A percentile compares a stretch with the other conserved stretches of the same genome.
phyloP scores from a whole-genome alignment of 2,113 vertebrate genomes.

The Otolemur garnettii region DNA sequence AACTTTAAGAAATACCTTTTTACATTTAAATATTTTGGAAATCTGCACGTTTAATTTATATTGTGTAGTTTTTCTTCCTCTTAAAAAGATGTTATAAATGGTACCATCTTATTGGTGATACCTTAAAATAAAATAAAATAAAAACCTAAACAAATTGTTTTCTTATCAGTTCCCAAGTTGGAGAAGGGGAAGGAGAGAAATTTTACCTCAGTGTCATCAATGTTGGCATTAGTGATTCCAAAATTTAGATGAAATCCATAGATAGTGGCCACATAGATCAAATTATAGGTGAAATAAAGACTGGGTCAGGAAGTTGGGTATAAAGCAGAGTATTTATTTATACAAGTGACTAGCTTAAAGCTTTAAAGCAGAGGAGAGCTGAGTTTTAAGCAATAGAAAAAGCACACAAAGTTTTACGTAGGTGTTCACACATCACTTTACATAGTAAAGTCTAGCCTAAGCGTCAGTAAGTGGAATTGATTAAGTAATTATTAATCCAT shows the following conservation, averaged over 20 bases:
- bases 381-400: slow-evolving; percentile 52
- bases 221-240: background rate
- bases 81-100: slow-evolving; percentile 31
- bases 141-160: background rate
- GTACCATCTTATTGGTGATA: background rate
- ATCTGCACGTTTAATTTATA: slow-evolving; percentile 31
- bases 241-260: slow-evolving; percentile 41
- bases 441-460: too few species aligned
- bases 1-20: slow-evolving; percentile 18
- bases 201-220: background rate
- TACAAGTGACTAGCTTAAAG: background rate
- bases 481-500: slow-evolving; percentile 49
- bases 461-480: too few species aligned
- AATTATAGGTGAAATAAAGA: slow-evolving; percentile 48
- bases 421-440: background rate
- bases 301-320: background rate
- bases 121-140: background rate
- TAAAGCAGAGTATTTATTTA: slow-evolving; percentile 43
- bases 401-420: slow-evolving; percentile 16
- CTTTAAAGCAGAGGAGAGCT: slow-evolving; percentile 24
- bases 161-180: background rate
- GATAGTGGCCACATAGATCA: slow-evolving; percentile 8
- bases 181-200: background rate
- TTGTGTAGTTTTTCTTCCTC: background rate
- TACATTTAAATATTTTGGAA: slow-evolving; percentile 45